Conservation (phyloP, 2,113 vertebrate species). For the Corydoras sp. region DNA sequence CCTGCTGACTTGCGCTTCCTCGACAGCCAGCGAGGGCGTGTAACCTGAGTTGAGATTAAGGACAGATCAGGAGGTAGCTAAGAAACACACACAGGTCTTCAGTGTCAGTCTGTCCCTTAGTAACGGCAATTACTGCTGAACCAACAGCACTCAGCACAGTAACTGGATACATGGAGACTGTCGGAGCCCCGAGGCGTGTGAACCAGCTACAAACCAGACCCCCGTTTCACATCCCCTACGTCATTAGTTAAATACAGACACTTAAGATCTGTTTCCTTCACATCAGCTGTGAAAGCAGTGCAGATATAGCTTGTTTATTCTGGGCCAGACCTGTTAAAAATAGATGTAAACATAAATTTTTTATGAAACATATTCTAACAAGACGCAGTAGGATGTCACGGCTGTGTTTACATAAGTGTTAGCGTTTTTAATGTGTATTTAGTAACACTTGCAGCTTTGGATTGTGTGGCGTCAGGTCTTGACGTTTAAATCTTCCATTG, state of each 20-base stretch:
- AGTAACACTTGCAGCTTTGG: no score
- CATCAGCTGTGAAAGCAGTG: no score
- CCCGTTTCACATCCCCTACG: background rate
- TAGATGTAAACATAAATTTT: no score
- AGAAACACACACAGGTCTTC: constrained; percentile 10
- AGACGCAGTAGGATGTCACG: no score
- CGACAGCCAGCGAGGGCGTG: constrained; percentile 1
- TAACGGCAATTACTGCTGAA: constrained; percentile 20
- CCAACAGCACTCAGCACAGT: constrained; percentile 19
- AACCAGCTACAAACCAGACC: background rate
- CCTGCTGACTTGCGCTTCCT: background rate
- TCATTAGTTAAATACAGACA: background rate
- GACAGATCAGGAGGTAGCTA: constrained; percentile 4
- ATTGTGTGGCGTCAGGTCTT: no score
- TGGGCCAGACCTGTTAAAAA: no score
- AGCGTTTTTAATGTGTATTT: no score
- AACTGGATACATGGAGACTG: background rate
- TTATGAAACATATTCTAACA: no score
- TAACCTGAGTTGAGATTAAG: constrained; percentile 1
- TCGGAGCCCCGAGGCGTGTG: constrained; percentile 4
- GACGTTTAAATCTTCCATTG: no score
- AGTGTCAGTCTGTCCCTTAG: background rate
- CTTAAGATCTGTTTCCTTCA: background rate
- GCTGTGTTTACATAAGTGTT: no score
- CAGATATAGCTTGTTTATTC: no score